Conservation (phyloP, 2,888 invertebrate genomes). For the Andrena chrysosceles region DNA sequence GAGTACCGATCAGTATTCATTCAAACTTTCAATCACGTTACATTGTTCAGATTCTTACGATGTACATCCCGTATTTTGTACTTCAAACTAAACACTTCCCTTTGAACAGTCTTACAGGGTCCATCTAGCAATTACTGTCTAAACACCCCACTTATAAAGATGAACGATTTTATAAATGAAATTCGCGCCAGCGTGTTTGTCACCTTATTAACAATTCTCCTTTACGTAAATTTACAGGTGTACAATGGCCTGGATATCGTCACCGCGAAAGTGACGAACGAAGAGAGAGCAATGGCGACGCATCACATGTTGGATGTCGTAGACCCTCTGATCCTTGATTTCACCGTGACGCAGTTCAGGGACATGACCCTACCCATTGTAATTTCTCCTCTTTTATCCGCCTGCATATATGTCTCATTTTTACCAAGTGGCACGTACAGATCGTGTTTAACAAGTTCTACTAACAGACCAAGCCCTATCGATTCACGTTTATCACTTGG, state of each 20-base stretch:
- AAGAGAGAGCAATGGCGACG: slow-evolving; percentile 90
- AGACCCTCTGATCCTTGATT: slow-evolving; percentile 90
- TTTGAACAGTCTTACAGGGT: too few species aligned
- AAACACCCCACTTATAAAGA: too few species aligned
- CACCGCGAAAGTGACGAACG: slow-evolving; percentile 95
- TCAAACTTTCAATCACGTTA: neutral
- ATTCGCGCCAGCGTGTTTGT: neutral
- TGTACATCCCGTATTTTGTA: too few species aligned
- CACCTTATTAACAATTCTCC: neutral
- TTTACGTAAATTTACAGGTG: slow-evolving; percentile 88
- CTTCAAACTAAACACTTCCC: too few species aligned
- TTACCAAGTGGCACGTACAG: neutral
- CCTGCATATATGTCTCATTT: neutral
- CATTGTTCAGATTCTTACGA: too few species aligned
- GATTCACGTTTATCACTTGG: too few species aligned
- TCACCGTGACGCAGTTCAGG: slow-evolving; percentile 94
- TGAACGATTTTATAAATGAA: neutral
- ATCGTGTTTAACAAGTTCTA: neutral
- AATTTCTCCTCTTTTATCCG: slow-evolving; percentile 85
- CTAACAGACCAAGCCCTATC: neutral
- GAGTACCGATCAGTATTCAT: too few species aligned
- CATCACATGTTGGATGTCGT: slow-evolving; percentile 97
- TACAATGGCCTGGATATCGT: slow-evolving; percentile 97
- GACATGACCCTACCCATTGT: slow-evolving; percentile 93
- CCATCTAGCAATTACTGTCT: too few species aligned